Percentiles rank a stretch among this genome's conserved stretches.
Conservation (phyloP, 2,888 invertebrate genomes). For the Drosophila demipolita region DNA sequence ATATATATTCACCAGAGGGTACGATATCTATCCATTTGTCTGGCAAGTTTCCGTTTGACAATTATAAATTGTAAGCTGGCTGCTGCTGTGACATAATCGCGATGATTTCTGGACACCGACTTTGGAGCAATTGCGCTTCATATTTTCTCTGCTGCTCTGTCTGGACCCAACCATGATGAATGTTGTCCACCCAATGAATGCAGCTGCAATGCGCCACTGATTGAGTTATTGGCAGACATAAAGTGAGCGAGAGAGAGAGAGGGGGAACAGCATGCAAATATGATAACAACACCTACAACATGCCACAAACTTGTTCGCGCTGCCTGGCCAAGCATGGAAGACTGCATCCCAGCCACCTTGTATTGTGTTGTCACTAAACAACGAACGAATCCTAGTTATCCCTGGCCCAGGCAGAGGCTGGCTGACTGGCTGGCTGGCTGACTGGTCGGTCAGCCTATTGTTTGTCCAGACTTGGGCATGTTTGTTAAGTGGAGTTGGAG, state of each 20-base stretch:
- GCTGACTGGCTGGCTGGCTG: conserved; percentile 12
- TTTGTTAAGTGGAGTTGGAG: conserved; percentile 67
- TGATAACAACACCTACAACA: conserved; percentile 75
- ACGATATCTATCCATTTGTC: conserved; percentile 69
- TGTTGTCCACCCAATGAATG: conserved; percentile 46
- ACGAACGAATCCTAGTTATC: conserved; percentile 43
- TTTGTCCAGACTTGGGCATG: conserved; percentile 75
- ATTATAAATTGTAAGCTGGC: conserved; percentile 75
- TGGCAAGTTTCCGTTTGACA: conserved; percentile 72
- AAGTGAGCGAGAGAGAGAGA: background rate
- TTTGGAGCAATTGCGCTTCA: conserved; percentile 48
- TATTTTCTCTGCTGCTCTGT: conserved; percentile 38
- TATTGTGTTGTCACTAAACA: conserved; percentile 68
- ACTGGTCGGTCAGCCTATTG: conserved; percentile 55
- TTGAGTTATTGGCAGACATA: conserved; percentile 67
- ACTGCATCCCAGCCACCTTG: conserved; percentile 35
- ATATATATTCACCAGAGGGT: background rate
- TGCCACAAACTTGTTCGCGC: conserved; percentile 64
- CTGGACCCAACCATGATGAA: conserved; percentile 55
- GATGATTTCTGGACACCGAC: conserved; percentile 60
- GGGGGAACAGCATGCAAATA: conserved; percentile 52
- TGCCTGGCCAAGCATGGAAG: conserved; percentile 56
- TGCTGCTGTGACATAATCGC: conserved; percentile 75
- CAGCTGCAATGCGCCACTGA: conserved; percentile 73
- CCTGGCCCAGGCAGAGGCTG: conserved; percentile 50